Base-by-base conservation (phyloP, 2,888 invertebrate genomes). In the Drosophila maculinotata region DNA sequence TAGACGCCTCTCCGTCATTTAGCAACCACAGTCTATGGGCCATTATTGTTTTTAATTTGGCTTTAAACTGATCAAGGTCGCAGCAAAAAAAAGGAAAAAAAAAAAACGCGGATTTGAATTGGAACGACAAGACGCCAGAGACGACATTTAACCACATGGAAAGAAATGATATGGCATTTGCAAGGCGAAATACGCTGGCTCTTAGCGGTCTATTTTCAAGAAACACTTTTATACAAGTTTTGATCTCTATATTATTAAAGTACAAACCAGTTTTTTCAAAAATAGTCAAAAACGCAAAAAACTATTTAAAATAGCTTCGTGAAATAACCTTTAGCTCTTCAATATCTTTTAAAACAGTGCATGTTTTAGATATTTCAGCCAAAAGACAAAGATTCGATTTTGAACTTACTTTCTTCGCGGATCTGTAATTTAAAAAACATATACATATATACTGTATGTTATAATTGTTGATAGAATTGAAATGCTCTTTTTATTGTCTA, bases 1-100 rank as follows among this genome's bases (percentile, higher is more conserved):
- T 79, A 81, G 77, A 75, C 78, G 80, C 68, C 66, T 68, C 79
- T 53, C 67, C 58, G 69, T 64, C 73, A 70, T 80, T 78, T 80
- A 62, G 69, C 56, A 56, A 62, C 35, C 36, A 28, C 23, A 25
- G 58, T 68, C 76, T 77, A 36, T 73, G 79, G 67, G 66, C 76
- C 62, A 80, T 79, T 80, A 80, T 78, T 78, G 80, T 58, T 74
- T 77, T 82, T 69, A 77, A 79, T 79, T 79, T 79, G 64, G 69
- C 69, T 79, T 63, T 72, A 77, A 72, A 57, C 59, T 69, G 75
- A 79, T 79, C 79, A 80, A 80, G 79, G 79, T 80, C 79, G 60
- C 17, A 15, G 51, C 57, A 44, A 63, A 30, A 28, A 8, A 26
- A 15, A 17, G 1, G 9, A 6, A 9, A 10, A 42, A 15, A 10